phyloP scores from a whole-genome alignment of 2,113 vertebrate species.

The Rhinogobius similis region DNA sequence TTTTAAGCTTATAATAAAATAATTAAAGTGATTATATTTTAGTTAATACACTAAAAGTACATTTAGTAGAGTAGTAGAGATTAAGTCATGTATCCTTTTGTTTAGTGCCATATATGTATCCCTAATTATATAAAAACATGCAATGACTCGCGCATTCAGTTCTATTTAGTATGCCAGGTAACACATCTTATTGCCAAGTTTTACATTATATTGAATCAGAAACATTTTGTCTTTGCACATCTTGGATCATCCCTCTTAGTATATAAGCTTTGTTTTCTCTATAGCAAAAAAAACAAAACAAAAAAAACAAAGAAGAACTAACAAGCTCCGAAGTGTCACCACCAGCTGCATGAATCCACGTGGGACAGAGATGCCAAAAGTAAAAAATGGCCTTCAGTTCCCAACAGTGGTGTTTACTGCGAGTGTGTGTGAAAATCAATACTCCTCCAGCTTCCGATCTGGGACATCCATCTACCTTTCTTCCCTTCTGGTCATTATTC shows the following conservation, averaged over 20 bases:
- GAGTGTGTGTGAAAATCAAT: conserved; percentile 17
- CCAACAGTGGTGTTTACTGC: conserved; percentile 13
- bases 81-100: background rate
- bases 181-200: background rate
- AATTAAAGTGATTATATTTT: background rate
- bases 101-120: background rate
- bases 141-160: background rate
- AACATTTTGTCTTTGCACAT: background rate
- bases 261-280: background rate
- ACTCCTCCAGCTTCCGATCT: conserved; percentile 16
- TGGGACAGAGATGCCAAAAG: conserved; percentile 22
- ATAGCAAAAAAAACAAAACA: background rate
- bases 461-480: conserved; percentile 27
- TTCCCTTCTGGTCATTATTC: conserved; percentile 13
- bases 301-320: background rate
- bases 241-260: background rate
- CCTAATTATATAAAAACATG: background rate
- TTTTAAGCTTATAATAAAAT: background rate
- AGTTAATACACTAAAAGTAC: background rate
- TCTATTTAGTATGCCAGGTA: background rate
- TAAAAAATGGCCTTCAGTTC: conserved; percentile 26
- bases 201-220: background rate
- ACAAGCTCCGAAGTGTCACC: background rate
- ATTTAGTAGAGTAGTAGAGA: no score
- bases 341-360: conserved; percentile 12